Evolutionary conservation across 2,113 vertebrate genomes (phyloP).

Genomic region (Ammodytes dubius): DNA sequence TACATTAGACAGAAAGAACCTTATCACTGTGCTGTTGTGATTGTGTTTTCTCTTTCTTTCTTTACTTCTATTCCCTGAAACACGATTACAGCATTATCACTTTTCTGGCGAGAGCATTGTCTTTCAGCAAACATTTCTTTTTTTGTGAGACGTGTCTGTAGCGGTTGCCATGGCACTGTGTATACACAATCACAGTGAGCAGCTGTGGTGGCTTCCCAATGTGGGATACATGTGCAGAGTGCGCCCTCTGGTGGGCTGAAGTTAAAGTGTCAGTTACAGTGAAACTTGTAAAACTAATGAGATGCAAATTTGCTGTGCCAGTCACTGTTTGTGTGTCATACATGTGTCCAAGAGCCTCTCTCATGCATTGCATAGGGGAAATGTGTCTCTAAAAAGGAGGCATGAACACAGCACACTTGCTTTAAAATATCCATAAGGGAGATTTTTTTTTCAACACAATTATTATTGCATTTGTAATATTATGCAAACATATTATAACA

Average conservation of each 20-base stretch:
- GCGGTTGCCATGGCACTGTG: conserved; percentile 64
- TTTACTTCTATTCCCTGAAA: conserved; percentile 45
- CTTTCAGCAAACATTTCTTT: conserved; percentile 37
- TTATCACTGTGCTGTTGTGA: conserved; percentile 34
- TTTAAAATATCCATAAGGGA: too few species aligned
- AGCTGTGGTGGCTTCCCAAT: conserved; percentile 35
- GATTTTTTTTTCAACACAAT: too few species aligned
- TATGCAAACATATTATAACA: too few species aligned
- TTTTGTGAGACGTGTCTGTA: conserved; percentile 50
- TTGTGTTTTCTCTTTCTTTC: conserved; percentile 31
- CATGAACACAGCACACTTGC: too few species aligned
- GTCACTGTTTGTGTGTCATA: too few species aligned
- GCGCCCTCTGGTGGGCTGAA: conserved; percentile 72
- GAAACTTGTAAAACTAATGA: background rate
- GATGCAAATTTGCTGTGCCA: too few species aligned
- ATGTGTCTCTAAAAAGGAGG: too few species aligned
- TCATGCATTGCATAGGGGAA: too few species aligned
- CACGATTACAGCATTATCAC: conserved; percentile 55
- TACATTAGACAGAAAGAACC: conserved; percentile 14
- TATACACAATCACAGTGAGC: conserved; percentile 20
- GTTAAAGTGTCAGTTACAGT: background rate
- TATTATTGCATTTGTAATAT: too few species aligned
- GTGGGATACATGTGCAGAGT: conserved; percentile 51
- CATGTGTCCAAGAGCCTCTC: too few species aligned
- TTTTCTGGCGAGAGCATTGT: conserved; percentile 44